phyloP scores from a whole-genome alignment of 2,888 invertebrate species.

The Saturnia pavonia region DNA sequence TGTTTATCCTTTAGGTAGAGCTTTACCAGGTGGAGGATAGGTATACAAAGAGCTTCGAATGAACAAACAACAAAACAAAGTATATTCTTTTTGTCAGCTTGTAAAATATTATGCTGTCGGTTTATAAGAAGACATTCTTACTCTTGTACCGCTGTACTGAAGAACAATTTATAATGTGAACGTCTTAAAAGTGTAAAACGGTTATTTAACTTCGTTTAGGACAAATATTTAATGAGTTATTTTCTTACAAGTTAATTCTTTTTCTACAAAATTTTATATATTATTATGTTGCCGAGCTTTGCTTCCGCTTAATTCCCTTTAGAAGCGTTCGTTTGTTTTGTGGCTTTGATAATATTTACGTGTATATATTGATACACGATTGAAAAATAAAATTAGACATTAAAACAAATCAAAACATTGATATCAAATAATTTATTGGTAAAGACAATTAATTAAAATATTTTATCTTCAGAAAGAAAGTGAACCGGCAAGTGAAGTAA shows the following conservation, averaged over 20 bases:
- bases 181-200: background rate
- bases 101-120: background rate
- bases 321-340: background rate
- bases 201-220: no score
- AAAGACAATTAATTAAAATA: background rate
- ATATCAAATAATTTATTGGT: background rate
- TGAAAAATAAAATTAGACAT: background rate
- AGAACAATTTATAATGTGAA: background rate
- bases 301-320: background rate
- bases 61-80: background rate
- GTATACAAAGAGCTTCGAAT: conserved; percentile 3
- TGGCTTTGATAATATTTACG: background rate
- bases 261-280: background rate
- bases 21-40: background rate
- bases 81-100: background rate
- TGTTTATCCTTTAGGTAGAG: conserved; percentile 23
- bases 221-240: background rate
- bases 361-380: background rate
- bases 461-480: background rate
- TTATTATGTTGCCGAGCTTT: background rate
- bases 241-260: background rate
- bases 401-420: background rate
- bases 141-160: no score
- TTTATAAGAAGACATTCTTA: no score
- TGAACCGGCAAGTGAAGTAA: background rate